phyloP scores from a whole-genome alignment of 2,888 invertebrate genomes.

The Drosophila borborema region DNA sequence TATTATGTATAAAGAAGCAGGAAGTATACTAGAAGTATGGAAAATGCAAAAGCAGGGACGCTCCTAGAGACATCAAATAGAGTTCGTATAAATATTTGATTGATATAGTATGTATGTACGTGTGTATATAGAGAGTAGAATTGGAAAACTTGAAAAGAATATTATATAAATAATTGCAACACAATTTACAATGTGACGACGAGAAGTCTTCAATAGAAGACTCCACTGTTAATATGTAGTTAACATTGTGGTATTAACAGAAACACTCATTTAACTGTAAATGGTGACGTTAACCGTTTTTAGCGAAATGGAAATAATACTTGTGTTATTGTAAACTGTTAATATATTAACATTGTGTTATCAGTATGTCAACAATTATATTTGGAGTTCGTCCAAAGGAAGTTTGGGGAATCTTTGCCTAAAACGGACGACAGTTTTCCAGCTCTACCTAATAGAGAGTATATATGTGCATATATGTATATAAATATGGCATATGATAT shows the following conservation, averaged over 20 bases:
- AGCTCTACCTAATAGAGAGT: slow-evolving; percentile 47
- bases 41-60: slow-evolving; percentile 31
- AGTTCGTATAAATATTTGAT: slow-evolving; percentile 35
- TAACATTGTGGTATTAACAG: not conserved
- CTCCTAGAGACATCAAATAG: slow-evolving; percentile 43
- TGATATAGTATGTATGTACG: slow-evolving; percentile 36
- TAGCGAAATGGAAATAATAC: not conserved
- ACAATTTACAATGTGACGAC: not conserved
- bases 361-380: not conserved
- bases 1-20: slow-evolving; percentile 45
- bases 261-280: not conserved
- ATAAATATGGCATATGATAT: slow-evolving; percentile 49
- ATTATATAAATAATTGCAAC: not conserved
- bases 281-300: not conserved
- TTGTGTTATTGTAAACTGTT: not conserved
- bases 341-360: not conserved
- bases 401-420: not conserved
- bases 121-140: slow-evolving; percentile 36
- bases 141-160: slow-evolving; percentile 18
- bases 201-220: not conserved
- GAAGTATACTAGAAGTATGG: slow-evolving; percentile 41
- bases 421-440: slow-evolving; percentile 15
- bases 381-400: not conserved
- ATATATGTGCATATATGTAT: slow-evolving; percentile 42
- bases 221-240: slow-evolving; percentile 2